Conservation (phyloP, 1,140 invertebrate genomes). For the Episyrphus balteatus region DNA sequence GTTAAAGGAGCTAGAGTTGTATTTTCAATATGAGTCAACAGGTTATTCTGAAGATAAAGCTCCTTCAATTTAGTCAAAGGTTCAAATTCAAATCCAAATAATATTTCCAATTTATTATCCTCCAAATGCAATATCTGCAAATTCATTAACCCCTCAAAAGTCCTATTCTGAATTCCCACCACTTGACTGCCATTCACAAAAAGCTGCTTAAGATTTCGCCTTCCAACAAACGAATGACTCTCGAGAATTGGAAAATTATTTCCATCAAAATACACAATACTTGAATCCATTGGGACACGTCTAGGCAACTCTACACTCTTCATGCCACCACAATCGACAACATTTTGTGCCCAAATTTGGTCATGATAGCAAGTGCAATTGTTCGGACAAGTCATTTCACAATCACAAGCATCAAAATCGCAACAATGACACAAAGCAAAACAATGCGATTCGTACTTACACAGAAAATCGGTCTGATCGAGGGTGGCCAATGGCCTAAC, state of each 20-base stretch:
- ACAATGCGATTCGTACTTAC: slow-evolving; percentile 83
- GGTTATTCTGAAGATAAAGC: slow-evolving; percentile 79
- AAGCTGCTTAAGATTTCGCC: slow-evolving; percentile 76
- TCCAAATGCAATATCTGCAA: slow-evolving; percentile 74
- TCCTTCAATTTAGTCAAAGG: slow-evolving; percentile 67
- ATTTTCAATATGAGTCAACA: slow-evolving; percentile 66
- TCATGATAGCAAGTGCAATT: slow-evolving; percentile 89
- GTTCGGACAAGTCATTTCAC: slow-evolving; percentile 85
- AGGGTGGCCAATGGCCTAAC: slow-evolving; percentile 55
- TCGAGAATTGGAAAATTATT: slow-evolving; percentile 74
- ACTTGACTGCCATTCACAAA: slow-evolving; percentile 79
- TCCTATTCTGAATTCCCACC: slow-evolving; percentile 79
- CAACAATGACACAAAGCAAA: slow-evolving; percentile 89
- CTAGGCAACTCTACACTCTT: slow-evolving; percentile 64
- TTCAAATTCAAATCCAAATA: slow-evolving; percentile 85
- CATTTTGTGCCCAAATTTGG: slow-evolving; percentile 83
- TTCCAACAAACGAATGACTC: slow-evolving; percentile 82
- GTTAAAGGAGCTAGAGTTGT: slow-evolving; percentile 64
- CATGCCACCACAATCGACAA: slow-evolving; percentile 78
- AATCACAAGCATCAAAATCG: slow-evolving; percentile 89
- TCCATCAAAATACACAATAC: slow-evolving; percentile 82
- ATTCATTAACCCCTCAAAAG: slow-evolving; percentile 77
- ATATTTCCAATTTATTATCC: slow-evolving; percentile 64
- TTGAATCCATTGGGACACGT: slow-evolving; percentile 86
- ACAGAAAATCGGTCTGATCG: slow-evolving; percentile 73